Percentiles rank a stretch among this genome's conserved stretches.
Conservation (phyloP, 1,140 invertebrate genomes). For the Augochlora pura region DNA sequence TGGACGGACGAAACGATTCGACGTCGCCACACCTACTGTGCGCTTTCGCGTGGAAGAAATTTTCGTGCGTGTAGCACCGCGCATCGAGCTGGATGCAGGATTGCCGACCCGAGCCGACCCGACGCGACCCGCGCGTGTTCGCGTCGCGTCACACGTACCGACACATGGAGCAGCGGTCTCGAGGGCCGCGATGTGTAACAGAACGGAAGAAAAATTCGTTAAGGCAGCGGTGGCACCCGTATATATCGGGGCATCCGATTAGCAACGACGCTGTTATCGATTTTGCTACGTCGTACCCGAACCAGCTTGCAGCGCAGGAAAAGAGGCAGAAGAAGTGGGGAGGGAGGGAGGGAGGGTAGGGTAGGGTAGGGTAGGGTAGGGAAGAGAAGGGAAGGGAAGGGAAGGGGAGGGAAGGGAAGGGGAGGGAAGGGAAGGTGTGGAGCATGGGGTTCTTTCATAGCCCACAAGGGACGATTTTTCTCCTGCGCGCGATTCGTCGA, state of each 20-base stretch:
- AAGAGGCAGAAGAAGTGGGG: constrained; percentile 38
- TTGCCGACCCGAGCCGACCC: background rate
- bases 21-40: constrained; percentile 34
- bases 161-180: background rate
- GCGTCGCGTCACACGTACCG: no score
- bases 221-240: constrained; percentile 15
- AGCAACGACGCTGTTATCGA: constrained; percentile 62
- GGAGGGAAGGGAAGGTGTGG: constrained; percentile 23
- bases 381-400: background rate
- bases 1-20: background rate
- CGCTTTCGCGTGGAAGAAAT: constrained; percentile 18
- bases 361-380: no score
- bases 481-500: constrained; percentile 17
- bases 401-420: constrained; percentile 2
- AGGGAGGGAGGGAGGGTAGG: background rate
- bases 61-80: background rate
- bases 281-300: constrained; percentile 61
- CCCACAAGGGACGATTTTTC: constrained; percentile 58
- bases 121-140: background rate
- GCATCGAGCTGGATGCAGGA: no score
- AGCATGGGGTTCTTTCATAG: constrained; percentile 61
- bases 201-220: constrained; percentile 11
- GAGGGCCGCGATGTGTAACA: background rate
- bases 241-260: constrained; percentile 54
- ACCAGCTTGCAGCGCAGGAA: constrained; percentile 56